Evolutionary conservation across 2,888 invertebrate genomes (phyloP), one percentile per base, ranked within the genome.

Genomic region (Rhagonycha lutea): DNA sequence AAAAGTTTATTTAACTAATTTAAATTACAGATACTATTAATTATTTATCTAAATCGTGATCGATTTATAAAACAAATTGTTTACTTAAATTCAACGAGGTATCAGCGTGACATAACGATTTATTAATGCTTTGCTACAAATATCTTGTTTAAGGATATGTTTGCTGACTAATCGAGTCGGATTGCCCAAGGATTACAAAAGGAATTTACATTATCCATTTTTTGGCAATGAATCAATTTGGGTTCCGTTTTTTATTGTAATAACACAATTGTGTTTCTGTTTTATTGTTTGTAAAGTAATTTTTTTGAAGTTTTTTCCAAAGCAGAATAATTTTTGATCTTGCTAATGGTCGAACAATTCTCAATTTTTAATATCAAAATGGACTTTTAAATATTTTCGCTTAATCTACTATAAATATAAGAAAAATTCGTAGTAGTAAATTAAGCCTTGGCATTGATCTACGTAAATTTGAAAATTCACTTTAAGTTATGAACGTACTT

Each of bases 141-240:
- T 47, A 47, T 47, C n/a, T 47, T n/a, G 47, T 47, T 47, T 47
- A 47, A 47, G 47, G 47, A 47, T 24, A 65, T 24, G 26, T 63
- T 63, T 60, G 47, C 23, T 74, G 74, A 74, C 74, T 69, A 74
- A 74, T 70, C 60, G 5, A 32, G 47, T 26, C 47, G 47, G 60
- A 70, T 74, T 74, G 69, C 69, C 69, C 74, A 74, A 74, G 74
- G 74, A 74, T 74, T 74, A 74, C 70, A 74, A 70, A 74, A 69
- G 63, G 65, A 65, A 69, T 69, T 74, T 70, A 61, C 62, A 70
- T 74, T 74, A 74, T 70, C 74, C 65, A 61, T 61, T 14, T 70
- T 70, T 62, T 74, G 74, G 74, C 74, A 74, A 47, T 65, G 74
- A 65, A 47, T 74, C 74, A 74, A 69, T 67, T 70, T 14, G 69